Conservation (phyloP, 2,797 vertebrate genomes). For the Rhinella marina region DNA sequence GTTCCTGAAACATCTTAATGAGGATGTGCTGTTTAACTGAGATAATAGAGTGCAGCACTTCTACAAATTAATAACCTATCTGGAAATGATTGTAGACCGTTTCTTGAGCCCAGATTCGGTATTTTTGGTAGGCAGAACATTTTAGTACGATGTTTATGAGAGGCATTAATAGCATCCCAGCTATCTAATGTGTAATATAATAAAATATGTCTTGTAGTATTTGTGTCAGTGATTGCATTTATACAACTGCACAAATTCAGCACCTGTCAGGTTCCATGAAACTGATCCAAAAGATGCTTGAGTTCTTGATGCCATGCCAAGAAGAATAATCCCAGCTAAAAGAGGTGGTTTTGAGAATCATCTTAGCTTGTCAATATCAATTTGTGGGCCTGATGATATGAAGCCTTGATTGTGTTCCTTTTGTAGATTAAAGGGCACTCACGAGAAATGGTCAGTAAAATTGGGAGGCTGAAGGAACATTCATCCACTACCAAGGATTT, state of each 20-base stretch:
- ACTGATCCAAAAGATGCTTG: background rate
- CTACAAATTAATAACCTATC: too few relatives aligned
- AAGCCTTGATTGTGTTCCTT: background rate
- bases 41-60: too few relatives aligned
- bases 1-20: background rate
- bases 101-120: too few relatives aligned
- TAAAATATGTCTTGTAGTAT: background rate
- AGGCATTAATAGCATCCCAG: background rate
- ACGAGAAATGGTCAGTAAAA: background rate
- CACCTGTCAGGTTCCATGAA: background rate
- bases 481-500: too few relatives aligned
- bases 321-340: constrained; percentile 3
- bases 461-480: too few relatives aligned
- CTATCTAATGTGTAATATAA: background rate
- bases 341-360: background rate
- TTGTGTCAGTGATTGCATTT: background rate
- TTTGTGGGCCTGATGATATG: background rate
- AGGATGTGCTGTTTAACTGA: background rate
- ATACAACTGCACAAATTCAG: background rate
- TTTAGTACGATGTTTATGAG: too few relatives aligned
- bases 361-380: background rate
- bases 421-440: too few relatives aligned
- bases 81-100: too few relatives aligned
- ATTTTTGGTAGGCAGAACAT: too few relatives aligned
- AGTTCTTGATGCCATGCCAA: background rate